A percentile compares a stretch with the other conserved stretches of the same genome.
Evolutionary conservation across 1,140 invertebrate species (phyloP).

Genomic region (Solenopsis invicta): DNA sequence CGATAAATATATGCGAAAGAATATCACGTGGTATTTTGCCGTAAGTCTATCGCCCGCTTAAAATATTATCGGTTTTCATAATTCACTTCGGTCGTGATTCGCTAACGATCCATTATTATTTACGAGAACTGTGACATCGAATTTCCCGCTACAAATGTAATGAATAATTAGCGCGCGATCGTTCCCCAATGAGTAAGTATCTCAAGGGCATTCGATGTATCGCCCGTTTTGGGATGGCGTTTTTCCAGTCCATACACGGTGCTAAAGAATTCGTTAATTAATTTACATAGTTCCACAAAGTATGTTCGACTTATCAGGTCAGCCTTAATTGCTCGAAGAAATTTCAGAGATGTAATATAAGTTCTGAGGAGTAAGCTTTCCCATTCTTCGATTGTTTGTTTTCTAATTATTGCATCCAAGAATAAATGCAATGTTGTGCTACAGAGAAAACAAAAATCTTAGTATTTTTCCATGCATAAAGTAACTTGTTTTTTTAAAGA

Average conservation of each 20-base stretch:
- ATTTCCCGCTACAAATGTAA: conserved; percentile 4
- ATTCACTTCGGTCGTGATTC: background rate
- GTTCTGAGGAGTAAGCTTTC: background rate
- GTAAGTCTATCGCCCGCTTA: background rate
- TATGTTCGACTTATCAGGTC: conserved; percentile 20
- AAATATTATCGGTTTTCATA: conserved; percentile 21
- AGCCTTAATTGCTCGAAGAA: conserved; percentile 33
- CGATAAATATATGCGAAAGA: background rate
- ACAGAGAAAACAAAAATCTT: background rate
- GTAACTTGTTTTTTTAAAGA: background rate
- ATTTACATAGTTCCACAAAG: conserved; percentile 35
- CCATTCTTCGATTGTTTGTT: background rate
- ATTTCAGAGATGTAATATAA: conserved; percentile 5
- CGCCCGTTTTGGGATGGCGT: background rate
- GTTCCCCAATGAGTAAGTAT: background rate
- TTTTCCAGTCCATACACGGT: background rate
- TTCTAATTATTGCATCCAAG: background rate
- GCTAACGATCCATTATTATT: conserved; percentile 33
- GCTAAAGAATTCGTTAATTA: conserved; percentile 44
- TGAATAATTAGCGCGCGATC: conserved; percentile 43
- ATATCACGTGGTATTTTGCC: background rate
- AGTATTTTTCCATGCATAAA: background rate
- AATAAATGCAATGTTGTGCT: background rate
- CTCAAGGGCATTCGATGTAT: background rate
- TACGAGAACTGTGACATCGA: background rate